A percentile compares a stretch with the other conserved stretches of the same genome.
phyloP scores from a whole-genome alignment of 2,888 invertebrate genomes.

The Lasioglossum lativentre region DNA sequence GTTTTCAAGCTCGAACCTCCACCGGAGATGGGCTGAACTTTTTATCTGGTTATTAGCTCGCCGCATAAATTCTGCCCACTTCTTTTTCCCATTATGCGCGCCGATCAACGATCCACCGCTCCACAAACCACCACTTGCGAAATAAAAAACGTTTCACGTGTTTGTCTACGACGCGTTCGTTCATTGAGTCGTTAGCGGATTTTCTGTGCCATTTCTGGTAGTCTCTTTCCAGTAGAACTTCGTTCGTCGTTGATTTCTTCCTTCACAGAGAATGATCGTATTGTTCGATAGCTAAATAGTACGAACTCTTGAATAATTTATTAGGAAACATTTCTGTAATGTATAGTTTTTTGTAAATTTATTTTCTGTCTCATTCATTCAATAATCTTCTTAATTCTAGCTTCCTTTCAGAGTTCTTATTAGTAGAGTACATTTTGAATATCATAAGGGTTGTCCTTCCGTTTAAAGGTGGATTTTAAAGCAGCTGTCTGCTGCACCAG shows the following conservation, averaged over 20 bases:
- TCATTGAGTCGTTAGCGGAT: background rate
- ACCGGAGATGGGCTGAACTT: constrained; percentile 7
- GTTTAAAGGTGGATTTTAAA: background rate
- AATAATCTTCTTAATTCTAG: background rate
- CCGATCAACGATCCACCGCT: background rate
- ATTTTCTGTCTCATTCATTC: too few relatives aligned
- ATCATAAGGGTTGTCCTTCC: background rate
- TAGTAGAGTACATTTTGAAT: background rate
- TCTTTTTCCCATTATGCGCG: background rate
- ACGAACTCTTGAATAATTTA: background rate
- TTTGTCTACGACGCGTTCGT: background rate
- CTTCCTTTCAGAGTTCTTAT: background rate
- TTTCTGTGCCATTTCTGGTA: background rate
- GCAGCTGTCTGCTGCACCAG: background rate
- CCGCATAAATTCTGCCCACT: constrained; percentile 9
- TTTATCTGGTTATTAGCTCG: constrained; percentile 20
- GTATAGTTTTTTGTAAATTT: too few relatives aligned
- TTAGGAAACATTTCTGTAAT: background rate
- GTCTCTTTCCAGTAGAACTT: too few relatives aligned
- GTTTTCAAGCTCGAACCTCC: constrained; percentile 50
- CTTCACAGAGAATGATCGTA: background rate
- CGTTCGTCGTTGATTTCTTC: background rate
- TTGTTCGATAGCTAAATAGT: background rate
- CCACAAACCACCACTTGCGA: background rate
- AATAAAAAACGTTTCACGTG: background rate